phyloP scores from a whole-genome alignment of 2,797 vertebrate genomes.

The Myotis daubentonii region DNA sequence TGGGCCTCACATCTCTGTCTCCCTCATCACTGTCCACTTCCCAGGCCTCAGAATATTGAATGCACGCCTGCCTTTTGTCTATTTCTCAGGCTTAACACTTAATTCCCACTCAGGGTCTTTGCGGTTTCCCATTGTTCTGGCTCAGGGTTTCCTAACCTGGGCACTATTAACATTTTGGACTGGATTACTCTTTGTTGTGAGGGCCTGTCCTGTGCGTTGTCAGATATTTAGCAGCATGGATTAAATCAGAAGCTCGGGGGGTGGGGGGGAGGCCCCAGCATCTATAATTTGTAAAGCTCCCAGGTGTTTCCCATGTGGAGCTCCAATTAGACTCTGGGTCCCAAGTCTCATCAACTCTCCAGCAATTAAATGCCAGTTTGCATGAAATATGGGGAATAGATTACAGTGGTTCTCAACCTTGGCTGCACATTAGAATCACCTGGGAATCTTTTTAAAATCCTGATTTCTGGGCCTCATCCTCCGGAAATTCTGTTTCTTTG shows the following conservation, averaged over 20 bases:
- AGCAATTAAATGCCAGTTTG: neutral
- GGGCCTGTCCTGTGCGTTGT: neutral
- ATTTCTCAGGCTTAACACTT: neutral
- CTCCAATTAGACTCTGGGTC: slow-evolving; percentile 25
- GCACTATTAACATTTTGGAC: neutral
- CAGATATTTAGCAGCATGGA: neutral
- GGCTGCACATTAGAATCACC: too few relatives aligned
- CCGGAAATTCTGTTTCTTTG: too few relatives aligned
- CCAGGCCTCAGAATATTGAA: neutral
- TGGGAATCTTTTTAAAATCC: too few relatives aligned
- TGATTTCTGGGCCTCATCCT: too few relatives aligned
- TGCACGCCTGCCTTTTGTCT: too few relatives aligned
- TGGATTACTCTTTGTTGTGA: neutral
- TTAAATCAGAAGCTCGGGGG: neutral
- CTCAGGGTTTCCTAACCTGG: neutral
- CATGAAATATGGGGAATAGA: neutral
- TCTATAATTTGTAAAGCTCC: neutral
- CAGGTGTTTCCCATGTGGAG: neutral
- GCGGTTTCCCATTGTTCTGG: neutral
- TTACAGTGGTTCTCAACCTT: too few relatives aligned
- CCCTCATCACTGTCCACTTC: neutral
- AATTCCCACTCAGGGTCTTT: neutral
- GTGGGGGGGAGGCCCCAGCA: neutral
- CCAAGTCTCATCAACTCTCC: neutral
- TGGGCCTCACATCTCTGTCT: neutral